phyloP scores from a whole-genome alignment of 1,140 invertebrate species.

The Protaetia brevitarsis region DNA sequence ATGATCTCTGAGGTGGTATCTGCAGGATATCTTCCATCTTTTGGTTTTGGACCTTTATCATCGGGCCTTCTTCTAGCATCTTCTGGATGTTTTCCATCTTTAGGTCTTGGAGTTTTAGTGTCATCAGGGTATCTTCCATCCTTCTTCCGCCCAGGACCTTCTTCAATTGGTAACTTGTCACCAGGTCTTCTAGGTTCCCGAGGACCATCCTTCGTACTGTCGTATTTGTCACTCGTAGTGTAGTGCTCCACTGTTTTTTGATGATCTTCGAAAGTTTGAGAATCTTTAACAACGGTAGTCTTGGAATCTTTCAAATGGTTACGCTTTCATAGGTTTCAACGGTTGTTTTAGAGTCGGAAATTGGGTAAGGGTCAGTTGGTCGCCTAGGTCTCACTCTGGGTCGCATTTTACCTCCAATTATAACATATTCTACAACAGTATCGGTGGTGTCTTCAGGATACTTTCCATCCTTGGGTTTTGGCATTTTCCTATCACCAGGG shows the following conservation, averaged over 20 bases:
- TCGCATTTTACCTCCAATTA: conserved; percentile 33
- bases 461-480: conserved; percentile 5
- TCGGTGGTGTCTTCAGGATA: not conserved
- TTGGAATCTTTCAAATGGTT: conserved; percentile 31
- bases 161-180: not conserved
- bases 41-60: not conserved
- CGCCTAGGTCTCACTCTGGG: not conserved
- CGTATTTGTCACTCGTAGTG: conserved; percentile 25
- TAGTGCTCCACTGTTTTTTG: conserved; percentile 34
- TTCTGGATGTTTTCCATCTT: conserved; percentile 2
- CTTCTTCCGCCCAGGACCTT: not conserved
- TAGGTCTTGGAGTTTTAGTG: not conserved
- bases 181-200: not conserved
- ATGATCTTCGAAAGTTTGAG: conserved; percentile 36
- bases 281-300: conserved; percentile 37
- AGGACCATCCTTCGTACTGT: conserved; percentile 29
- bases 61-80: not conserved
- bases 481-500: not conserved
- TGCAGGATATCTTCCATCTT: not conserved
- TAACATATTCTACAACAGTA: not conserved
- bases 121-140: not conserved
- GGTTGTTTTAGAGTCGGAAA: conserved; percentile 30
- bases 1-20: not conserved
- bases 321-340: conserved; percentile 34
- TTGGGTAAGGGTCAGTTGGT: conserved; percentile 18